Evolutionary conservation across 2,797 vertebrate species (phyloP).

Genomic region (Acanthurus leucopareius): DNA sequence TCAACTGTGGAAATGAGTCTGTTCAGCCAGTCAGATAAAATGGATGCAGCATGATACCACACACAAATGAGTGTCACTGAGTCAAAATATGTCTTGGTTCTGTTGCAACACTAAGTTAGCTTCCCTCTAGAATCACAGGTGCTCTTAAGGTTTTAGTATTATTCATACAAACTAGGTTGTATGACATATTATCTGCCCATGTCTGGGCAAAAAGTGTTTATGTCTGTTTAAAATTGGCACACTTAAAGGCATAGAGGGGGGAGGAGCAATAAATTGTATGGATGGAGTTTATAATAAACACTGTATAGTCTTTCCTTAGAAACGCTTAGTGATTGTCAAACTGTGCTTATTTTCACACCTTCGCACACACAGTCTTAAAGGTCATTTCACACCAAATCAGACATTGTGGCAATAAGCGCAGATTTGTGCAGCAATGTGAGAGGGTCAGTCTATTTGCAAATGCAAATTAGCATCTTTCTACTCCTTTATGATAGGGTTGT

Average conservation of each 20-base stretch:
- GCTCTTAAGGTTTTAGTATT: not conserved
- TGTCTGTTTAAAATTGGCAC: not conserved
- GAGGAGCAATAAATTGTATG: not conserved
- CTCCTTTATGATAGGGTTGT: no score
- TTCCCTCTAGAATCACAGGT: not conserved
- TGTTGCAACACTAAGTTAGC: not conserved
- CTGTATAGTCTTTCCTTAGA: not conserved
- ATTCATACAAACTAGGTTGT: not conserved
- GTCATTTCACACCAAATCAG: no score
- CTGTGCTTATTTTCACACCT: not conserved
- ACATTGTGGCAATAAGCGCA: no score
- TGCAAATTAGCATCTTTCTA: no score
- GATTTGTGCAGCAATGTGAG: no score
- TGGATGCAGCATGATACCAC: not conserved
- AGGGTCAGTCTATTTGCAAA: no score
- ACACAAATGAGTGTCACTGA: not conserved
- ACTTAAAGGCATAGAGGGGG: not conserved
- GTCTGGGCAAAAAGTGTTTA: not conserved
- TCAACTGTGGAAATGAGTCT: constrained; percentile 21
- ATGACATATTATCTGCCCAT: not conserved
- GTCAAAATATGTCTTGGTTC: constrained; percentile 12
- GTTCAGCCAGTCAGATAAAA: constrained; percentile 3
- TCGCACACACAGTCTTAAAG: no score
- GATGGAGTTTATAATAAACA: no score
- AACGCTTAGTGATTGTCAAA: not conserved